These are phyloP conservation scores for Catharus ustulatus DNA, from an alignment of 2,797 vertebrate genomes.

Conservation along the genomic window DNA sequence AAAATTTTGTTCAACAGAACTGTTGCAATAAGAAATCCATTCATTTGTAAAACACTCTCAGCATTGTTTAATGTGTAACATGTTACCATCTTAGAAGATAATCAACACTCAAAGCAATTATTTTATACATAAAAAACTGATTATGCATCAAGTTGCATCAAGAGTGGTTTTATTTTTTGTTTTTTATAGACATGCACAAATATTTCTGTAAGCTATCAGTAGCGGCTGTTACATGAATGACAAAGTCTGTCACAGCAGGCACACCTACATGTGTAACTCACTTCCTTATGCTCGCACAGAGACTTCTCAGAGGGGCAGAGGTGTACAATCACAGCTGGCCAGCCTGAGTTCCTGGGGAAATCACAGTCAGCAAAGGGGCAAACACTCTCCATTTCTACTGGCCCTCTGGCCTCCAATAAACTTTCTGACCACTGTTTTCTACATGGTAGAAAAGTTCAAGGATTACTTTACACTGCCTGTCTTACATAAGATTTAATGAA, in stretches of 20 bases:
- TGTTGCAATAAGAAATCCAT: neutral
- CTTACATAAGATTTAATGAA: neutral
- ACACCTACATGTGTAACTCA: neutral
- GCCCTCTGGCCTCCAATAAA: neutral
- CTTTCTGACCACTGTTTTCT: neutral
- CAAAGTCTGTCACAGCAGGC: neutral
- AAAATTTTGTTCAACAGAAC: neutral
- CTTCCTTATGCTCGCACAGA: accelerated
- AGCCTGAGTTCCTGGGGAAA: neutral
- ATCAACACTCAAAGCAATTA: neutral
- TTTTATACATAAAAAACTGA: neutral
- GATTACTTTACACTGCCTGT: neutral
- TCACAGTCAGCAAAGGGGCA: neutral
- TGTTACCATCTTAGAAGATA: neutral
- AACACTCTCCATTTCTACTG: neutral
- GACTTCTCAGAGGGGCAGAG: neutral
- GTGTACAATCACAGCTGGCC: neutral
- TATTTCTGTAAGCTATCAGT: neutral
- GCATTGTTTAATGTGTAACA: neutral
- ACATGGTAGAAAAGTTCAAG: neutral
- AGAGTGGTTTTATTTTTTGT: neutral
- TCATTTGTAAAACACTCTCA: neutral
- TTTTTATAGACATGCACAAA: neutral
- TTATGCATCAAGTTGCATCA: neutral
- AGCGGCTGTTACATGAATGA: neutral